These are phyloP conservation scores for Synergus itoensis DNA, from an alignment of 2,888 invertebrate species.

Conservation along the genomic window DNA sequence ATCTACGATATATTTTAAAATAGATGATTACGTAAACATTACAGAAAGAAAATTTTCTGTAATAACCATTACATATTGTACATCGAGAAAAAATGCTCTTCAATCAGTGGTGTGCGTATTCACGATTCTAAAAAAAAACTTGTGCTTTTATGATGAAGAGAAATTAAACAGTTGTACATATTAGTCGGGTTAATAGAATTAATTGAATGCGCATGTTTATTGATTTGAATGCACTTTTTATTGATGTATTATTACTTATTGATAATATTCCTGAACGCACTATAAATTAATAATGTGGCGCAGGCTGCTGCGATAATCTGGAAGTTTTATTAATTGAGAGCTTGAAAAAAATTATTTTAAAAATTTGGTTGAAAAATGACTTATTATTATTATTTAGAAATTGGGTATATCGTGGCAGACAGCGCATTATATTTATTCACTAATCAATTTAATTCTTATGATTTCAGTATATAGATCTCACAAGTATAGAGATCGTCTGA, in stretches of 20 bases:
- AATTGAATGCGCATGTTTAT: constrained; percentile 30
- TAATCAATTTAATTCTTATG: constrained; percentile 72
- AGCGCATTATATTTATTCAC: constrained; percentile 58
- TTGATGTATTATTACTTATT: not conserved
- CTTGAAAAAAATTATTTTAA: not conserved
- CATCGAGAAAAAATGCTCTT: constrained; percentile 29
- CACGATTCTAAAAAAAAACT: not conserved
- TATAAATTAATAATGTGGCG: constrained; percentile 17
- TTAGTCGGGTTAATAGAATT: not conserved
- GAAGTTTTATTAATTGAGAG: not conserved
- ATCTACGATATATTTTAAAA: not conserved
- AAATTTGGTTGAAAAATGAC: not conserved
- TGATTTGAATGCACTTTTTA: constrained; percentile 28
- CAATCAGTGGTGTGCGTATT: constrained; percentile 7
- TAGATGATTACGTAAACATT: not conserved
- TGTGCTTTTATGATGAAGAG: not conserved
- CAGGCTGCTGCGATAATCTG: not conserved
- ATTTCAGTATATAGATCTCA: constrained; percentile 70
- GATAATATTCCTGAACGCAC: not conserved
- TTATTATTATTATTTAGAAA: not conserved
- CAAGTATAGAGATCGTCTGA: constrained; percentile 55
- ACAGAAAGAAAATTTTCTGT: constrained; percentile 7
- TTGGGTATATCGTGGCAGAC: constrained; percentile 52
- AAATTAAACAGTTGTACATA: not conserved
- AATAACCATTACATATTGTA: not conserved